These are phyloP conservation scores for Ammodytes marinus DNA, from an alignment of 2,113 vertebrate species.

Conservation along the genomic window DNA sequence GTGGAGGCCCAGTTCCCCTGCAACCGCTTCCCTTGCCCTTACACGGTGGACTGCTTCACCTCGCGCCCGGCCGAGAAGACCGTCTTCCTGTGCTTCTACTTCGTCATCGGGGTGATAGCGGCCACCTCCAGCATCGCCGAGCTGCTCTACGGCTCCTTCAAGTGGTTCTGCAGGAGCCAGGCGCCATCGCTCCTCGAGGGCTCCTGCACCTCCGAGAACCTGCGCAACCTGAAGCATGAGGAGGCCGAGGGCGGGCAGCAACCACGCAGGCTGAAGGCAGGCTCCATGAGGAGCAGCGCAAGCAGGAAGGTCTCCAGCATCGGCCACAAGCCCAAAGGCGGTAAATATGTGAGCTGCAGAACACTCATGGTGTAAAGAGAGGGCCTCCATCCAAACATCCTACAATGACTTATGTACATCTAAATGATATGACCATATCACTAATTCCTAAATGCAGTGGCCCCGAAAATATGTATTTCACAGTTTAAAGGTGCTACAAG, in stretches of 20 bases:
- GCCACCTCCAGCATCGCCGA: constrained; percentile 87
- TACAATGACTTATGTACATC: not conserved
- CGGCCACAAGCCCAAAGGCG: constrained; percentile 20
- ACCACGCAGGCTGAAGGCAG: constrained; percentile 17
- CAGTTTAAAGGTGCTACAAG: not conserved
- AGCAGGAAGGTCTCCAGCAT: constrained; percentile 41
- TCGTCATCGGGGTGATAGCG: constrained; percentile 88
- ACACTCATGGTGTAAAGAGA: constrained; percentile 53
- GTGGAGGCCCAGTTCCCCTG: constrained; percentile 91
- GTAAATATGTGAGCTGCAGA: constrained; percentile 31
- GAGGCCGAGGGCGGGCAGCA: not conserved
- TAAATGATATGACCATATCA: not conserved
- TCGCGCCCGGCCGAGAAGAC: constrained; percentile 95
- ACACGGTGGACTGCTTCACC: constrained; percentile 94
- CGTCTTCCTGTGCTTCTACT: constrained; percentile 94
- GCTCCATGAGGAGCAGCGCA: constrained; percentile 19
- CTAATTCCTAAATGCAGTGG: not conserved
- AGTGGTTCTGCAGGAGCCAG: constrained; percentile 72
- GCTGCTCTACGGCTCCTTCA: constrained; percentile 86
- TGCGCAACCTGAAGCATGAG: not conserved
- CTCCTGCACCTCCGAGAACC: constrained; percentile 25
- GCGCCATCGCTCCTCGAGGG: rapidly evolving
- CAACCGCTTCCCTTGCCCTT: constrained; percentile 88
- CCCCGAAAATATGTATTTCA: not conserved
- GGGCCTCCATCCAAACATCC: not conserved